Conservation (phyloP, 2,888 invertebrate species). For the Heliconius erato region DNA sequence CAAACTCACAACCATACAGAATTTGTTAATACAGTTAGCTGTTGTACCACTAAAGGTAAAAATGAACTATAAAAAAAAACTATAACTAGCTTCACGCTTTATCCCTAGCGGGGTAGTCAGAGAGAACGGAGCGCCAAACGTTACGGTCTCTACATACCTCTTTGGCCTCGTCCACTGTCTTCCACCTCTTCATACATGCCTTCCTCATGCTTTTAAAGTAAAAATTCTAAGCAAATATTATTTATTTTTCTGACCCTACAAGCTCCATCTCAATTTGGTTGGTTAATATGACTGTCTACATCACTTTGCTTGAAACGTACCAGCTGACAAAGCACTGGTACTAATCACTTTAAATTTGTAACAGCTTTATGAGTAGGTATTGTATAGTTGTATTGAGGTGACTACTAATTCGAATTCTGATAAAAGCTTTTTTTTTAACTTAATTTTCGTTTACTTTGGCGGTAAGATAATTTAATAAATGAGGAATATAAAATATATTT, state of each 20-base stretch:
- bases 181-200: no score
- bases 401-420: background rate
- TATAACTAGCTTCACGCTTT: no score
- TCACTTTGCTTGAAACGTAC: conserved; percentile 7
- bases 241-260: conserved; percentile 14
- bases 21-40: background rate
- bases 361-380: background rate
- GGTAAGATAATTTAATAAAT: no score
- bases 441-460: background rate
- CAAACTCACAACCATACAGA: background rate
- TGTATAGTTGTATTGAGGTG: background rate
- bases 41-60: background rate
- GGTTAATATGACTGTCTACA: conserved; percentile 27
- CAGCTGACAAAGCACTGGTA: conserved; percentile 7
- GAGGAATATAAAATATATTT: no score
- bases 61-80: no score
- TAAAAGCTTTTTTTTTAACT: background rate
- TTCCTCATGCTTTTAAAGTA: no score
- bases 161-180: no score
- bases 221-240: background rate
- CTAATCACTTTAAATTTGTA: conserved; percentile 3
- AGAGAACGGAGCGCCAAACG: no score
- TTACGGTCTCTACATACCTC: no score
- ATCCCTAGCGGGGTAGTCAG: no score
- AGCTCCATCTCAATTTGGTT: conserved; percentile 28